Conservation (phyloP, 1,140 invertebrate species). For the Rhopalosiphum maidis region DNA sequence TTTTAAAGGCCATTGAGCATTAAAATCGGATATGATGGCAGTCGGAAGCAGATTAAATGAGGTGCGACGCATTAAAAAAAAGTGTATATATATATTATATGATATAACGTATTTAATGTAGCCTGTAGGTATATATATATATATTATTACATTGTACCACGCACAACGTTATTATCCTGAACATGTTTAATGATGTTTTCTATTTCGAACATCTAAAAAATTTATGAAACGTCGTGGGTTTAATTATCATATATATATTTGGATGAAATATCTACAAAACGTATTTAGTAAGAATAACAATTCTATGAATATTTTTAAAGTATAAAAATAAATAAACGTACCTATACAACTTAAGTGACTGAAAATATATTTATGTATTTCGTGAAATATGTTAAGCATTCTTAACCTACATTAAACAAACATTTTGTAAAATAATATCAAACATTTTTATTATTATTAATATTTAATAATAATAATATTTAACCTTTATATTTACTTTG, state of each 20-base stretch:
- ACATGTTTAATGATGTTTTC: not conserved
- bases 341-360: not conserved
- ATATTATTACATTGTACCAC: not conserved
- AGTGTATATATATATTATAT: not conserved
- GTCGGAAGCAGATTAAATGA: not conserved
- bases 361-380: not conserved
- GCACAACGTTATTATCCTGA: not conserved
- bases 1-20: conserved; percentile 41
- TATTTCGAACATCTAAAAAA: not conserved
- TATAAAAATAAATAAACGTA: not conserved
- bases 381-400: not conserved
- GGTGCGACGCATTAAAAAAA: conserved; percentile 22
- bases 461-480: too few relatives aligned
- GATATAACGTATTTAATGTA: conserved; percentile 6
- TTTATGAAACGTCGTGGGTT: not conserved
- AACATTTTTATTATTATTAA: not conserved
- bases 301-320: not conserved
- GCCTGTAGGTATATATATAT: not conserved
- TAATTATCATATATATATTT: not conserved
- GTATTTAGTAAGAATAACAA: not conserved
- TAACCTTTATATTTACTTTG: not conserved
- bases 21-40: conserved; percentile 37
- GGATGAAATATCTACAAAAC: not conserved
- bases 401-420: not conserved
- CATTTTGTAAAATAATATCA: not conserved